Conservation (phyloP, 1,140 invertebrate genomes). For the Solen grandis region DNA sequence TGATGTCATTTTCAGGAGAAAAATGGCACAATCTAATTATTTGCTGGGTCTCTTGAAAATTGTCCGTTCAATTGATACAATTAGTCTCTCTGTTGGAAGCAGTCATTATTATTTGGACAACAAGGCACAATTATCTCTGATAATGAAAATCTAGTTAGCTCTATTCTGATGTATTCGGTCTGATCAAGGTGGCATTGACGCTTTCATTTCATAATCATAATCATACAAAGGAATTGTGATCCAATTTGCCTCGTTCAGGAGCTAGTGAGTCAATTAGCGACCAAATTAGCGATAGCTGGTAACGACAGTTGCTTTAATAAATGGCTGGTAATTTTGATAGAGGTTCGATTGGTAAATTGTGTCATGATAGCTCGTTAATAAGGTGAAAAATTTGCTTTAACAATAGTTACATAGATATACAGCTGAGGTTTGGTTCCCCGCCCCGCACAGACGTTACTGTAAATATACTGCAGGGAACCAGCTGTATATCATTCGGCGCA, state of each 20-base stretch:
- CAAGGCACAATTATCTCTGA: constrained; percentile 48
- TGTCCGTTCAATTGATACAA: constrained; percentile 37
- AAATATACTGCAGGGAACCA: no score
- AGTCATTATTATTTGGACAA: constrained; percentile 45
- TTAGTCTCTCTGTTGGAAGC: constrained; percentile 39
- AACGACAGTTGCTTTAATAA: constrained; percentile 29
- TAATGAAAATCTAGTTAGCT: constrained; percentile 56
- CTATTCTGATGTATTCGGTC: constrained; percentile 25
- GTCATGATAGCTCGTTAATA: background rate
- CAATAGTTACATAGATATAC: no score
- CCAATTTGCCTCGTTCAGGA: constrained; percentile 49
- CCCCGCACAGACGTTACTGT: no score
- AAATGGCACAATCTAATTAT: constrained; percentile 30
- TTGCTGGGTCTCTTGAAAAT: background rate
- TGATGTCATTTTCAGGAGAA: constrained; percentile 38
- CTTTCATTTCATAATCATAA: constrained; percentile 58
- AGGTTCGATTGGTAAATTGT: constrained; percentile 38
- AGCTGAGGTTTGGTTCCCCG: no score
- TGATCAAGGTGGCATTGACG: constrained; percentile 51
- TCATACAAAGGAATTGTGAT: constrained; percentile 52
- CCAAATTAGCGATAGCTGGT: constrained; percentile 26
- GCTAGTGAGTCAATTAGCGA: constrained; percentile 44
- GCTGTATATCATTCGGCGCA: no score
- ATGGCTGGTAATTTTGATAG: constrained; percentile 15
- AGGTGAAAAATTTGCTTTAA: no score